Conservation (phyloP, 2,888 invertebrate species). For the Archaeoteleia sp. region DNA sequence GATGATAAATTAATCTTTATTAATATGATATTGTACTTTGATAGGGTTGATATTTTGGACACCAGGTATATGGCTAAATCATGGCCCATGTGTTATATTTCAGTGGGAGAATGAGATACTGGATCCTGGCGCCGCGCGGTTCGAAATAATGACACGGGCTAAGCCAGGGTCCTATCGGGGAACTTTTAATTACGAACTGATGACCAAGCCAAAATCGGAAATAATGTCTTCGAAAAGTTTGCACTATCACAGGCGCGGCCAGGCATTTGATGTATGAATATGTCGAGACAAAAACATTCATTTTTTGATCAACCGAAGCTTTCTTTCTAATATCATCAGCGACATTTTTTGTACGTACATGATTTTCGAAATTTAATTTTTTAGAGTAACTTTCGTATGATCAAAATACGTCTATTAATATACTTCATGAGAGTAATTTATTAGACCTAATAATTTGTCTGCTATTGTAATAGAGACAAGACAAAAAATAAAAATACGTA, state of each 20-base stretch:
- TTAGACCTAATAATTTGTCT: too few relatives aligned
- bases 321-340: conserved; percentile 34
- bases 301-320: conserved; percentile 28
- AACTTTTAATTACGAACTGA: conserved; percentile 74
- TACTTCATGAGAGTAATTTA: too few relatives aligned
- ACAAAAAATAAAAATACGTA: too few relatives aligned
- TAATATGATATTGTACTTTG: too few relatives aligned
- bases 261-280: conserved; percentile 24
- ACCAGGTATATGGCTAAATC: conserved; percentile 63
- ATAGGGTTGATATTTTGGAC: conserved; percentile 42
- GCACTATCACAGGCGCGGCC: conserved; percentile 26
- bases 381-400: too few relatives aligned
- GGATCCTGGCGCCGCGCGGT: conserved; percentile 72
- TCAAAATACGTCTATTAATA: too few relatives aligned
- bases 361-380: neutral
- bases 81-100: conserved; percentile 64
- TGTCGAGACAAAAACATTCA: conserved; percentile 26
- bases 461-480: too few relatives aligned
- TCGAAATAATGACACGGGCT: conserved; percentile 73
- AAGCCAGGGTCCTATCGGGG: conserved; percentile 66
- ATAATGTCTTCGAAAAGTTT: conserved; percentile 68
- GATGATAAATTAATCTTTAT: too few relatives aligned
- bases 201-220: conserved; percentile 73
- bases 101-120: conserved; percentile 70
- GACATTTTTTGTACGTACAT: conserved; percentile 34